Conservation (phyloP, 2,888 invertebrate genomes). For the Capitulum mitella region DNA sequence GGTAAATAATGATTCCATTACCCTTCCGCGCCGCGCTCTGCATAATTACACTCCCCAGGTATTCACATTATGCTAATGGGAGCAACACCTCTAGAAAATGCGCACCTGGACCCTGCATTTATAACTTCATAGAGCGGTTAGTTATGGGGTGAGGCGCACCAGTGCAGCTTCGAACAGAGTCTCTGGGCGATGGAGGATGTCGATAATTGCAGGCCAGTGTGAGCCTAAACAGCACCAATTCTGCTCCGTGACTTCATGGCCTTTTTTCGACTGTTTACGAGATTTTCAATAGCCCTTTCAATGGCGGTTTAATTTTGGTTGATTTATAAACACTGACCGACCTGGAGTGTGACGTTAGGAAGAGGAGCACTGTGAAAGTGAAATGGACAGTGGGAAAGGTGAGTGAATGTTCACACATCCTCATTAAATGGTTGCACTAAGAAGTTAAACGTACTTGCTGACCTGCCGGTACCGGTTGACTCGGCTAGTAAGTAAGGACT, state of each 20-base stretch:
- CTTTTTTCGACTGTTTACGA: background rate
- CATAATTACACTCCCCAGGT: background rate
- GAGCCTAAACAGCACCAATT: slow-evolving; percentile 15
- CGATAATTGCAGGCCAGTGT: background rate
- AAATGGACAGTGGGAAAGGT: too few species aligned
- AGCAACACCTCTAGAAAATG: background rate
- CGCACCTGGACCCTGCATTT: background rate
- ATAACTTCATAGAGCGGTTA: slow-evolving; percentile 14
- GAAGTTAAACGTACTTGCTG: too few species aligned
- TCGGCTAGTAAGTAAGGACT: too few species aligned
- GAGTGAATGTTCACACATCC: too few species aligned
- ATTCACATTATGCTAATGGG: slow-evolving; percentile 16
- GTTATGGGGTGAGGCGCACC: background rate
- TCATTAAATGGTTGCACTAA: too few species aligned
- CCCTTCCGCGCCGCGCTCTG: background rate
- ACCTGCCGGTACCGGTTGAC: too few species aligned
- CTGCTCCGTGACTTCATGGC: background rate
- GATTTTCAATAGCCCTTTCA: slow-evolving; percentile 2
- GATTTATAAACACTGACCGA: background rate
- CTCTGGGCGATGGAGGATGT: background rate
- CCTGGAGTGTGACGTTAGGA: background rate
- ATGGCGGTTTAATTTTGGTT: background rate
- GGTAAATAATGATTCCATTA: slow-evolving; percentile 13
- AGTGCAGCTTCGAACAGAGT: background rate
- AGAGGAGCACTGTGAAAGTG: too few species aligned